Base-by-base conservation (phyloP, 2,888 invertebrate genomes). In the Sinelater perroti region DNA sequence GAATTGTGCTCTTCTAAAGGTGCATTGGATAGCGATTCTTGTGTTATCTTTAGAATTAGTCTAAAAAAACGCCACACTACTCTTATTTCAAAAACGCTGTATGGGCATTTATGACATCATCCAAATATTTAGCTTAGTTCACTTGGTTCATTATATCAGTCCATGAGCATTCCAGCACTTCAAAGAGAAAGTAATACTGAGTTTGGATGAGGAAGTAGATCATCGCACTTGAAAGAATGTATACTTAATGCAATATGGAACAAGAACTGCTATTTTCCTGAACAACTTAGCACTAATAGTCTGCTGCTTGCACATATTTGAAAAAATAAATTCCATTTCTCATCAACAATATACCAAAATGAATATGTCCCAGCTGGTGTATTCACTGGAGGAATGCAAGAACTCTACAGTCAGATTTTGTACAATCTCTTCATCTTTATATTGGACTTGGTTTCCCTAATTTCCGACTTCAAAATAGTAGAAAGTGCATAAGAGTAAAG, bases 111-210 rank as follows among this genome's bases (percentile, higher is more conserved):
- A 97, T 90, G 67, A 97, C 89, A 67, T 90, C 87, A 77, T 97
- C 97, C 35, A 97, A 84, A 60, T 93, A 89, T 63, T 85, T 85
- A 0, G 94, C 91, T 66, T 86, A 86, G 51, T 87, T 83, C 8
- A 96, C 88, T 70, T 88, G 87, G 58, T 85, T 83, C 59, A 90
- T 84, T 72, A 97, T 86, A 69, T 88, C 88, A 60, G 90, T 90
- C 97, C 97, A 97, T 1, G 95, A 92, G 75, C 95, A 95, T 81
- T 96, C 97, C 60, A 93, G 83, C 1, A 93, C 91, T 82, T 97
- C 97, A 76, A 95, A 97, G 61, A 95, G 85, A 72, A 96, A 92
- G 75, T 97, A 97, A 80, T 96, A 96, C 77, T 96, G 95, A 78
- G 96, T 87, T 78, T 94, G 93, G 72, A 91, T 90, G 58, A 93